These are phyloP conservation scores for Polypterus bichir DNA, from an alignment of 2,113 vertebrate species.

Conservation along the genomic window DNA sequence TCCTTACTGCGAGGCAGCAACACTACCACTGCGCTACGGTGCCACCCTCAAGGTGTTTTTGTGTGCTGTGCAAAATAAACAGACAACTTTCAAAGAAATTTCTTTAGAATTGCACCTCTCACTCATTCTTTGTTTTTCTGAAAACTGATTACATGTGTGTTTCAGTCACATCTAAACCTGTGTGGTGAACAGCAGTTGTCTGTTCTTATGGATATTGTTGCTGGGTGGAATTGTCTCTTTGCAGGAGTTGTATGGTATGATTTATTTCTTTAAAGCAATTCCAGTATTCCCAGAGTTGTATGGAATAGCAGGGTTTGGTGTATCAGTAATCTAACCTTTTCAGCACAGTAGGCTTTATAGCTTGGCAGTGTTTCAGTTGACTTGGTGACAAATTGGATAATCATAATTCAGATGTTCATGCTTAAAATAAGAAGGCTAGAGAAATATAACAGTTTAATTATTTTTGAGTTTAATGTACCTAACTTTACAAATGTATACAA, in stretches of 20 bases:
- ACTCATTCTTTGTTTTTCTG: too few relatives aligned
- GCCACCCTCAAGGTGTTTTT: too few relatives aligned
- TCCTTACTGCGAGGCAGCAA: too few relatives aligned
- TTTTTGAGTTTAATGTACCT: too few relatives aligned
- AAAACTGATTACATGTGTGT: too few relatives aligned
- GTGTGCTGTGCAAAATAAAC: too few relatives aligned
- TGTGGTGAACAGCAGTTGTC: background rate
- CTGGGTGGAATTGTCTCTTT: constrained; percentile 4
- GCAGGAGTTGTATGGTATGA: constrained; percentile 3
- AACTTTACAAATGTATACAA: too few relatives aligned
- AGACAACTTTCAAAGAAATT: too few relatives aligned
- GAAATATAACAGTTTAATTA: too few relatives aligned
- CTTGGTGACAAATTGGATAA: background rate
- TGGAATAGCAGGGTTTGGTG: background rate
- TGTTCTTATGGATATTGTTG: background rate
- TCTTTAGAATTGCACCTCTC: too few relatives aligned
- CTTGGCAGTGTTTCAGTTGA: constrained; percentile 1
- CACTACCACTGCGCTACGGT: too few relatives aligned
- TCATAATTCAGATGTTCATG: background rate
- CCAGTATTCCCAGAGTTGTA: background rate
- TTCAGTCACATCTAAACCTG: background rate
- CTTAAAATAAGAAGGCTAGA: background rate
- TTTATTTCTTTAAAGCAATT: constrained; percentile 4
- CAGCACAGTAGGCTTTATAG: background rate
- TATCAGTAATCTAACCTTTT: constrained; percentile 5